These are phyloP conservation scores for Halictus ligatus DNA, from an alignment of 2,888 invertebrate genomes.

Conservation along the genomic window DNA sequence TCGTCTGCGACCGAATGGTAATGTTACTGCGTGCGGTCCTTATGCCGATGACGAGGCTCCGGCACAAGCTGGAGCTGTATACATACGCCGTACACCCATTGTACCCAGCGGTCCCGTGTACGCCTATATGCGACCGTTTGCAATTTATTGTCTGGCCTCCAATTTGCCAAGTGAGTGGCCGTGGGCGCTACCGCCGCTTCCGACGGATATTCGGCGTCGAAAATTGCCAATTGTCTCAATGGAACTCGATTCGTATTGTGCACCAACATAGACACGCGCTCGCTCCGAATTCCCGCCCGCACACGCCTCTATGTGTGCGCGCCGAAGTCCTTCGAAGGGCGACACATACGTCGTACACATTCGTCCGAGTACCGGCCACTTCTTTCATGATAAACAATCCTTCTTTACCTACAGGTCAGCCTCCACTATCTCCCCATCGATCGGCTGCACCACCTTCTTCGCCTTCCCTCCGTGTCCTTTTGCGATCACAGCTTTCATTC, in stretches of 20 bases:
- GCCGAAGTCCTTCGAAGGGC: constrained; percentile 58
- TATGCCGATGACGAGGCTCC: constrained; percentile 67
- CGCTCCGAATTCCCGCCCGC: not conserved
- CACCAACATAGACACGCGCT: constrained; percentile 64
- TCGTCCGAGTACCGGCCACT: not conserved
- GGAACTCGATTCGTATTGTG: constrained; percentile 79
- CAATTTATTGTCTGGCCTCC: constrained; percentile 81
- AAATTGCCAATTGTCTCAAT: constrained; percentile 84
- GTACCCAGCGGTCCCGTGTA: constrained; percentile 31
- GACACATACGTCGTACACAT: not conserved
- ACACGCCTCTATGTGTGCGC: not conserved
- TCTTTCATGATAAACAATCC: constrained; percentile 1
- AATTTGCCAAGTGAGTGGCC: constrained; percentile 80
- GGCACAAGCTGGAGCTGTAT: constrained; percentile 30
- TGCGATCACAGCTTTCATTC: not conserved
- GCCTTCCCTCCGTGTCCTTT: not conserved
- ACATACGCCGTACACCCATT: constrained; percentile 40
- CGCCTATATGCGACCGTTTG: constrained; percentile 70
- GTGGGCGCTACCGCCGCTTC: constrained; percentile 80
- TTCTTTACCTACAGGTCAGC: not conserved
- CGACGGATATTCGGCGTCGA: constrained; percentile 82
- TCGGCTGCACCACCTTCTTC: not conserved
- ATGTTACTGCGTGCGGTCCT: constrained; percentile 82
- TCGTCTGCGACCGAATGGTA: constrained; percentile 81
- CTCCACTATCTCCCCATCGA: not conserved